phyloP scores from a whole-genome alignment of 1,140 invertebrate species.

The Drosophila lacertosa region DNA sequence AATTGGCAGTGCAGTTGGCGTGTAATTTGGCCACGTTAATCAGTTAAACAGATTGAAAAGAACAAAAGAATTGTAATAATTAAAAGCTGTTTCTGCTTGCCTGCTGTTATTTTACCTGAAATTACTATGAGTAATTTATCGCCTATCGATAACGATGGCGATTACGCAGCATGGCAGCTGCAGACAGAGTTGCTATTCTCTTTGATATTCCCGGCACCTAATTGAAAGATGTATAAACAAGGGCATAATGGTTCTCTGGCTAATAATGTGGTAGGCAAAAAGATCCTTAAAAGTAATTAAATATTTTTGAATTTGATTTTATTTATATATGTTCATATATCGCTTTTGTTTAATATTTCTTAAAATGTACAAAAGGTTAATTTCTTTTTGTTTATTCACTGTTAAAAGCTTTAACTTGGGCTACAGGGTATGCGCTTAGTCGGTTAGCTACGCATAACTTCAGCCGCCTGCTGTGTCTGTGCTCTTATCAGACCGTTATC shows the following conservation, averaged over 20 bases:
- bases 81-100: slow-evolving; percentile 20
- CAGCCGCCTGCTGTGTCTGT: not conserved
- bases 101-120: slow-evolving; percentile 3
- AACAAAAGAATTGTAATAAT: slow-evolving; percentile 4
- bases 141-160: not conserved
- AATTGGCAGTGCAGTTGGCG: slow-evolving; percentile 8
- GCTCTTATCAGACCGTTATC: slow-evolving; percentile 39
- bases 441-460: not conserved
- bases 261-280: too few relatives aligned
- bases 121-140: not conserved
- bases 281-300: too few relatives aligned
- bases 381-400: too few relatives aligned
- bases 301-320: too few relatives aligned
- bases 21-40: slow-evolving; percentile 13
- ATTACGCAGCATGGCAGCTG: not conserved
- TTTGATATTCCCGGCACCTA: too few relatives aligned
- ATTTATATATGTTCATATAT: too few relatives aligned
- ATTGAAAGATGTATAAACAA: too few relatives aligned
- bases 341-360: too few relatives aligned
- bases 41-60: not conserved
- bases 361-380: too few relatives aligned
- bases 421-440: not conserved
- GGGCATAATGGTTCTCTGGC: too few relatives aligned
- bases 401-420: too few relatives aligned
- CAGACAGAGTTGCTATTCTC: slow-evolving; percentile 1